Evolutionary conservation across 2,113 vertebrate species (phyloP).

Genomic region (Callospermophilus lateralis): DNA sequence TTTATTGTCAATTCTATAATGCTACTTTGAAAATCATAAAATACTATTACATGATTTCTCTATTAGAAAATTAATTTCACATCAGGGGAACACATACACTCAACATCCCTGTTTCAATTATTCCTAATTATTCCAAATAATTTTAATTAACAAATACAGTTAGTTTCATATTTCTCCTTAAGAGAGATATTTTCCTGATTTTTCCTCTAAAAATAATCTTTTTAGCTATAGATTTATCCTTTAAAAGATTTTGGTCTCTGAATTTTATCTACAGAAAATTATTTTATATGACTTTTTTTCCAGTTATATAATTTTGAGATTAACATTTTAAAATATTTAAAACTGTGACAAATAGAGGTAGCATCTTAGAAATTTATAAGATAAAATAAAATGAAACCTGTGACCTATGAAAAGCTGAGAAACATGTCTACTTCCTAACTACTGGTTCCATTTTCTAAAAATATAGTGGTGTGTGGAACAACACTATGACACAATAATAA

Average conservation of each 20-base stretch:
- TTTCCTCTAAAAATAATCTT: background rate
- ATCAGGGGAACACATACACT: background rate
- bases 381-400: too few relatives aligned
- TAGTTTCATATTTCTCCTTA: background rate
- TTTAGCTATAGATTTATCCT: background rate
- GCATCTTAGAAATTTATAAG: background rate
- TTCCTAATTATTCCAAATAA: background rate
- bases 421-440: background rate
- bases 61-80: background rate
- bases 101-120: background rate
- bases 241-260: background rate
- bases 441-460: background rate
- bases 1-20: rapidly evolving
- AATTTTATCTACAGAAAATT: background rate
- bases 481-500: too few relatives aligned
- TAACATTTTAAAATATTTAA: background rate
- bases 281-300: background rate
- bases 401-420: background rate
- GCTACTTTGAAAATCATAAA: background rate
- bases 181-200: background rate
- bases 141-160: background rate
- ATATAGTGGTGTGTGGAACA: background rate
- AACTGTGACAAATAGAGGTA: background rate
- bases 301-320: background rate
- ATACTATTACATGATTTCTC: background rate